Base-by-base conservation (phyloP, 2,113 vertebrate genomes). In the Pardalotus punctatus region DNA sequence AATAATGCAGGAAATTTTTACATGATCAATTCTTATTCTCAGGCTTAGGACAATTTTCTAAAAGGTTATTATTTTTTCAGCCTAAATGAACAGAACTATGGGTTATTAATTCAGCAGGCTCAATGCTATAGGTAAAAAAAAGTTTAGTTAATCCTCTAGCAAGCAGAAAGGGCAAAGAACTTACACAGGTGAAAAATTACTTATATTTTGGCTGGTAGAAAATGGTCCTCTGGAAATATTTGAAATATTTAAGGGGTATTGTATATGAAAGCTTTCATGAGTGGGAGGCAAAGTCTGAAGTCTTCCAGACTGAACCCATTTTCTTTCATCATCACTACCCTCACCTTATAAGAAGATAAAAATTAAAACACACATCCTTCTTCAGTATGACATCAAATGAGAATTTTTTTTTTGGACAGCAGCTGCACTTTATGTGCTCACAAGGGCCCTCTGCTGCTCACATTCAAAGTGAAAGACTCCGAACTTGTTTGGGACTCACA, bases 361-460 rank as follows among this genome's bases (percentile, higher is more conserved):
- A 81, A 45, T n/a, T 35, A 61, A 56, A 94, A 9, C 50, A 31
- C 43, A 16, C 8, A 51, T 51, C 22, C 25, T 61, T 47, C 14
- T 69, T 69, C 47, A 48, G 25, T 22, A 14, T 29, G 28, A 43
- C 28, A 21, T 40, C 36, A 79, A 70, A 79, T 14, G 23, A 36
- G 6, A 4, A 4, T n/a, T 23, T 71, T 81, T 76, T 88, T 53
- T 69, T 33, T 58, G 17, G 38, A 18, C 35, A 87, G 45, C 40
- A 58, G 61, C 38, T 33, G 35, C 38, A 12, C 22, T 3, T 69
- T n/a, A 15, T 1, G 5, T 12, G 38, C 76, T 93, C 62, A 40
- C 38, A 38, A 58, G 64, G 29, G 67, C 82, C 92, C 90, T 90
- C 94, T 95, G 88, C 67, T 83, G 79, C 33, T 82, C 91, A 42